phyloP scores from a whole-genome alignment of 2,797 vertebrate species.

The Squalus acanthias region DNA sequence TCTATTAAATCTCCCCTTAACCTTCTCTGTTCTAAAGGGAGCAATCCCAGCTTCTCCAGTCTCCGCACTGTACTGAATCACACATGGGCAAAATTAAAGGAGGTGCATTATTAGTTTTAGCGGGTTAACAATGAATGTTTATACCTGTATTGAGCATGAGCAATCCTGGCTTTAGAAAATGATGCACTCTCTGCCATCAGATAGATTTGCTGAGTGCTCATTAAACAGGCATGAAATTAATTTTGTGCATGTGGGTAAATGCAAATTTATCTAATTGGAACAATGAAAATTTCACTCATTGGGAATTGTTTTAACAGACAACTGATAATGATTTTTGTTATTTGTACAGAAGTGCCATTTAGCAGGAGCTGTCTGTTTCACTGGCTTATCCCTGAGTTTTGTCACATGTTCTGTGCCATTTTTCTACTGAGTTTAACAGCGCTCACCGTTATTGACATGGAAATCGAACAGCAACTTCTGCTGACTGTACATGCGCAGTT shows the following conservation, averaged over 20 bases:
- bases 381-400: not conserved
- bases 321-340: not conserved
- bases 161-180: not conserved
- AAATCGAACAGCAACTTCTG: not conserved
- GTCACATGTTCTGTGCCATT: not conserved
- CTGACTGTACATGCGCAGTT: too few relatives aligned
- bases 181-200: not conserved
- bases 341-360: not conserved
- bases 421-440: not conserved
- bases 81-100: not conserved
- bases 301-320: not conserved
- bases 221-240: conserved; percentile 15
- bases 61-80: not conserved
- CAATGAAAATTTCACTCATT: not conserved
- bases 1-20: not conserved
- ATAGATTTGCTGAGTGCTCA: not conserved
- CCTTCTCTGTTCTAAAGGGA: not conserved
- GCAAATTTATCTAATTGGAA: conserved; percentile 9
- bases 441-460: not conserved
- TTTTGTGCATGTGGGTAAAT: not conserved
- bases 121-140: not conserved
- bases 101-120: not conserved
- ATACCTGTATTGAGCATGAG: not conserved
- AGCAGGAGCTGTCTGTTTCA: not conserved
- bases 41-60: not conserved